Evolutionary conservation across 2,888 invertebrate genomes (phyloP).

Genomic region (Deroplatys truncata): DNA sequence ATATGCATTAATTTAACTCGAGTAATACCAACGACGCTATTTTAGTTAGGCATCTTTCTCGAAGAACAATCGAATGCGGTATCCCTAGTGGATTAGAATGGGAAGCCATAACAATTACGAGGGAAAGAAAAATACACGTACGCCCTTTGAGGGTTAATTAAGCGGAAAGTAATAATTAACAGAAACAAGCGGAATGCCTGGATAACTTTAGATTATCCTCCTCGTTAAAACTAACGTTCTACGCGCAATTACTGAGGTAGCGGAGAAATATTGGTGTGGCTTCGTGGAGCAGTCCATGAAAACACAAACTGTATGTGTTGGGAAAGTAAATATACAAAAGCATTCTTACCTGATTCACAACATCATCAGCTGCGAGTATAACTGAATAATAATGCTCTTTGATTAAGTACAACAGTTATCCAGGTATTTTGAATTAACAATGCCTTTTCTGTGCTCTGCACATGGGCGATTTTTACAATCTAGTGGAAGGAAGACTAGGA

Average conservation of each 20-base stretch:
- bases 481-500: too few relatives aligned
- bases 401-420: too few relatives aligned
- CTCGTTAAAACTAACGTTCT: background rate
- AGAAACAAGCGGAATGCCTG: background rate
- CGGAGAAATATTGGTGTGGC: background rate
- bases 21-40: background rate
- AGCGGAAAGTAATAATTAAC: background rate
- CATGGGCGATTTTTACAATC: too few relatives aligned
- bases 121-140: background rate
- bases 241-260: background rate
- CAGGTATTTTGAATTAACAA: too few relatives aligned
- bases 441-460: too few relatives aligned
- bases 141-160: background rate
- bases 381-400: too few relatives aligned
- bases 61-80: background rate
- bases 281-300: background rate
- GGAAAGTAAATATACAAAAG: too few relatives aligned
- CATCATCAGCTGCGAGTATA: too few relatives aligned
- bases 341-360: too few relatives aligned
- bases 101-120: background rate
- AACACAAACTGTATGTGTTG: too few relatives aligned
- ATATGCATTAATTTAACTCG: too few relatives aligned
- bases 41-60: background rate
- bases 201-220: background rate
- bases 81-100: background rate